Percentiles rank a stretch among this genome's conserved stretches.
Conservation (phyloP, 2,888 invertebrate species). For the Beris morrisii region DNA sequence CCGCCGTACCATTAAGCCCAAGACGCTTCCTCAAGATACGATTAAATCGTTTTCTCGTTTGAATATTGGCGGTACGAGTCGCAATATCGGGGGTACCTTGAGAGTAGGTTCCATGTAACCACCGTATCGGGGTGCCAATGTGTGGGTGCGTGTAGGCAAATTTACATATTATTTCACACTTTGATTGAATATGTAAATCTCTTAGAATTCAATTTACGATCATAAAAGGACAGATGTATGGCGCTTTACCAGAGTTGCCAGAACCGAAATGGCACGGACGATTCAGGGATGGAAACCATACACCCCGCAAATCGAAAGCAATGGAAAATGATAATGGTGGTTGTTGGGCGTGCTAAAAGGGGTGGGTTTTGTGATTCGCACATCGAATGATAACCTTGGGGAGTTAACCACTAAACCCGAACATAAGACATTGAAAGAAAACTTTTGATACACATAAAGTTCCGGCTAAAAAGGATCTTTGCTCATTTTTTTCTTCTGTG, state of each 20-base stretch:
- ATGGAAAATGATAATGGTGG: neutral
- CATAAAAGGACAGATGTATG: conserved; percentile 41
- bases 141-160: conserved; percentile 34
- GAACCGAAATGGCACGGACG: conserved; percentile 9
- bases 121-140: conserved; percentile 16
- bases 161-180: conserved; percentile 46
- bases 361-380: conserved; percentile 1
- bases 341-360: neutral
- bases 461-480: conserved; percentile 9
- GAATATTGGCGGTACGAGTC: neutral
- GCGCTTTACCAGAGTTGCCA: conserved; percentile 12
- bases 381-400: conserved; percentile 6
- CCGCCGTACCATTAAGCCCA: neutral
- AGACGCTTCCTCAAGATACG: too few relatives aligned
- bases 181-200: conserved; percentile 47
- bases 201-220: conserved; percentile 46
- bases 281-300: neutral
- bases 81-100: neutral
- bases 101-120: conserved; percentile 1
- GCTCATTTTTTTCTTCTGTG: neutral
- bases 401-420: conserved; percentile 15
- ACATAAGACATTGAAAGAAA: conserved; percentile 20
- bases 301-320: neutral
- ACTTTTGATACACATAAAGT: conserved; percentile 24
- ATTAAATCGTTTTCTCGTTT: too few relatives aligned